Conservation (phyloP, 1,140 invertebrate species). For the Dysdera silvatica region DNA sequence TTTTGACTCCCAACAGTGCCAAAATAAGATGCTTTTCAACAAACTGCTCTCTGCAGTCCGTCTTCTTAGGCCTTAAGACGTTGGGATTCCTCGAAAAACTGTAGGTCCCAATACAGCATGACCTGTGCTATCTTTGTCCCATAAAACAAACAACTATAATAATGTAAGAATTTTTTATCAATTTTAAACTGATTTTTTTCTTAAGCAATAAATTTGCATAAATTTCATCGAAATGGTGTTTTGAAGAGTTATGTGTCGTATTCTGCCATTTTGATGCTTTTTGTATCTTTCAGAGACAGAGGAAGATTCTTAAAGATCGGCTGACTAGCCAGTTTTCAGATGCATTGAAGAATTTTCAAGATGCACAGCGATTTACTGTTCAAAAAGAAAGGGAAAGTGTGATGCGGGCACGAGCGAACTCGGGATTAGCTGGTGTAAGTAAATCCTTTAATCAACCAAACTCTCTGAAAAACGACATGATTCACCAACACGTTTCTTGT, state of each 20-base stretch:
- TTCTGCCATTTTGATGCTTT: constrained; percentile 2
- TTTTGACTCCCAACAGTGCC: no score
- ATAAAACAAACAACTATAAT: no score
- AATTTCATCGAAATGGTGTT: not conserved
- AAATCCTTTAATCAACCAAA: not conserved
- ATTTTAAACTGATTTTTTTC: not conserved
- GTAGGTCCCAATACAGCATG: no score
- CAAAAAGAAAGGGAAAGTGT: constrained; percentile 73
- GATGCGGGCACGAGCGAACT: constrained; percentile 49
- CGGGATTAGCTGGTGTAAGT: constrained; percentile 34
- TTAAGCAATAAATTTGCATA: not conserved
- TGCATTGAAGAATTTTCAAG: constrained; percentile 78
- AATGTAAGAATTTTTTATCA: not conserved
- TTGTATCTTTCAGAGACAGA: constrained; percentile 58
- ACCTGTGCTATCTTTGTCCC: no score
- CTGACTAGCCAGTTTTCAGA: constrained; percentile 88
- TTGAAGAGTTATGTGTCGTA: not conserved
- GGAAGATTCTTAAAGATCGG: constrained; percentile 82
- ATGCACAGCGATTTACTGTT: constrained; percentile 66
- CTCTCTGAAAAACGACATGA: not conserved
- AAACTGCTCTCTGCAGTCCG: no score
- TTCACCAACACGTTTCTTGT: no score
- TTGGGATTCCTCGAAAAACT: no score
- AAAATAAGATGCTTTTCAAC: no score
- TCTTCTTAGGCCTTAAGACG: no score